Evolutionary conservation across 2,113 vertebrate species (phyloP).

Genomic region (Anhinga rufa): DNA sequence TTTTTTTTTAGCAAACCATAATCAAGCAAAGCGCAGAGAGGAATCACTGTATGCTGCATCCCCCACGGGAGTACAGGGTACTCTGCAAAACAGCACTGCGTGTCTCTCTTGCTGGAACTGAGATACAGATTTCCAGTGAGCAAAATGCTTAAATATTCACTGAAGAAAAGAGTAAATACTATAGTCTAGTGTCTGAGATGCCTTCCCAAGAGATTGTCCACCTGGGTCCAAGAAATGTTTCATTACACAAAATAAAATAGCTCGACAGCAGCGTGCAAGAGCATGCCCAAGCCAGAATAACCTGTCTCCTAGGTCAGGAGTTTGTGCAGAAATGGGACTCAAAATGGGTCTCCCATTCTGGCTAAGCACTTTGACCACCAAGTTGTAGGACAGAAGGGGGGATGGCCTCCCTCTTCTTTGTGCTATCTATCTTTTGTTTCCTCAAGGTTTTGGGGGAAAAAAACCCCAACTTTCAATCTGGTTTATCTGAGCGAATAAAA

Average conservation of each 20-base stretch:
- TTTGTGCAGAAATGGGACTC: background rate
- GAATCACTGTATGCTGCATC: background rate
- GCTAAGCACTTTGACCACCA: background rate
- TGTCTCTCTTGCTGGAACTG: rapidly evolving
- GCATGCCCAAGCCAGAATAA: background rate
- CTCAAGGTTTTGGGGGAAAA: background rate
- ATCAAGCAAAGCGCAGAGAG: background rate
- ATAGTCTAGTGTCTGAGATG: background rate
- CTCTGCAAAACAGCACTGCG: background rate
- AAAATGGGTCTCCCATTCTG: background rate
- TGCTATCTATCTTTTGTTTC: background rate
- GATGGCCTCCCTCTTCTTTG: background rate
- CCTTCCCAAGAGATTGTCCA: background rate
- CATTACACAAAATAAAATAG: background rate
- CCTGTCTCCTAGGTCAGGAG: background rate
- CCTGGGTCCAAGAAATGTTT: background rate
- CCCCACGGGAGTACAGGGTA: background rate
- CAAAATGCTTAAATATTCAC: background rate
- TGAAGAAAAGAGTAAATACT: background rate
- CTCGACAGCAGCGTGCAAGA: background rate
- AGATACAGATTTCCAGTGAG: background rate
- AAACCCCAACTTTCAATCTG: background rate
- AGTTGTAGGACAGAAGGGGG: background rate
- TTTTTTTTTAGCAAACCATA: background rate
- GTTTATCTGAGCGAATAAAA: background rate